These are phyloP conservation scores for Ophioninae sp. DNA, from an alignment of 2,888 invertebrate species.

Conservation along the genomic window DNA sequence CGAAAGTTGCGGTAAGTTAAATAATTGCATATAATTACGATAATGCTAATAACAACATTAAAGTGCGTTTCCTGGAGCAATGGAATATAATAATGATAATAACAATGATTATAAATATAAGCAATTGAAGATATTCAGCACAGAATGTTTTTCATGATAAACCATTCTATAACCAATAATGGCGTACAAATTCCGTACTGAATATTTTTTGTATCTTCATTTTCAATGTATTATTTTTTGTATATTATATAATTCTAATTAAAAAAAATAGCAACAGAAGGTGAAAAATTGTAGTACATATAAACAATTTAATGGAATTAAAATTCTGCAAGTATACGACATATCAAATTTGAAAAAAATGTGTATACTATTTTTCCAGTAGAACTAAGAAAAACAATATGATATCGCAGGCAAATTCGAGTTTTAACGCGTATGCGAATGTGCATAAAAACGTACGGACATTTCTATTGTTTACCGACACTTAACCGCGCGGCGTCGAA, in stretches of 20 bases:
- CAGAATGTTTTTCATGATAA: not conserved
- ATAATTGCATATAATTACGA: not conserved
- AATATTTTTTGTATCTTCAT: not conserved
- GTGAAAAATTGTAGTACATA: no score
- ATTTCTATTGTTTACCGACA: not conserved
- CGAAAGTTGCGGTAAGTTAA: conserved; percentile 67
- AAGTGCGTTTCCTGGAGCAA: not conserved
- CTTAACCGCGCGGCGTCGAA: not conserved
- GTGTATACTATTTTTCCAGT: no score
- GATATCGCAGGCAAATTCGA: no score
- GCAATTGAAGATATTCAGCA: not conserved
- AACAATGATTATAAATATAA: not conserved
- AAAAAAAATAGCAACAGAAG: not conserved
- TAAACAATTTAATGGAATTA: no score
- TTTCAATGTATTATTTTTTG: not conserved
- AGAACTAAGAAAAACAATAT: no score
- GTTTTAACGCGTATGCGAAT: not conserved
- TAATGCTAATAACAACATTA: not conserved
- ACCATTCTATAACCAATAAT: not conserved
- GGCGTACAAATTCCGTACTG: not conserved
- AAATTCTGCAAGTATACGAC: not conserved
- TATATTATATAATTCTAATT: not conserved
- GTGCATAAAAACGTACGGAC: not conserved
- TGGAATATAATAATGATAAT: not conserved
- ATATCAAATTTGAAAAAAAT: not conserved